phyloP scores from a whole-genome alignment of 2,113 vertebrate genomes.

The Pholis gunnellus region DNA sequence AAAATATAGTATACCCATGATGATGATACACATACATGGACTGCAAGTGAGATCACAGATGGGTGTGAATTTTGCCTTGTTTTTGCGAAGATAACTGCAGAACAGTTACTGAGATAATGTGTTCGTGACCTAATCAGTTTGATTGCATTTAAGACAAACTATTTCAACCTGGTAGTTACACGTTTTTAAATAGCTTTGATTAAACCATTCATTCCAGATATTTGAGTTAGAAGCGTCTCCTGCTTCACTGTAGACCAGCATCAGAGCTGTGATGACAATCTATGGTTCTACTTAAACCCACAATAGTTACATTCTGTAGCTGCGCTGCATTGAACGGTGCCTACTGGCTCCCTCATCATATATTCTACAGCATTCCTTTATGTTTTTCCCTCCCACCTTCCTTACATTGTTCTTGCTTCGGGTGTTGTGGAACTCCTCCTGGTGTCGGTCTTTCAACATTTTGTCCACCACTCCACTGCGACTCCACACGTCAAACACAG shows the following conservation, averaged over 20 bases:
- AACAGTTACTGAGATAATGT: not conserved
- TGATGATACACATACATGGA: not conserved
- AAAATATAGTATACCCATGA: not conserved
- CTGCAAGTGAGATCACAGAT: slow-evolving; percentile 1
- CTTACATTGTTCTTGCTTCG: slow-evolving; percentile 86
- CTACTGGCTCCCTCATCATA: not conserved
- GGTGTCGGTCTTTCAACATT: slow-evolving; percentile 92
- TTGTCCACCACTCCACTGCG: slow-evolving; percentile 93
- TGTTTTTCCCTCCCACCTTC: not conserved
- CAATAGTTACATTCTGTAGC: not conserved
- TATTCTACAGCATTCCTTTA: not conserved
- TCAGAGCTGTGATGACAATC: not conserved
- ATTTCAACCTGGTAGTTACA: not conserved
- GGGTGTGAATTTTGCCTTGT: too few relatives aligned
- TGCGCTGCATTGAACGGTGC: not conserved
- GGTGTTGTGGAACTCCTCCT: slow-evolving; percentile 88
- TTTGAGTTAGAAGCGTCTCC: not conserved
- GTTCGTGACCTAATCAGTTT: not conserved
- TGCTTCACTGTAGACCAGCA: not conserved
- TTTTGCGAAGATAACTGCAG: too few relatives aligned
- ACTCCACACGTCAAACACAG: slow-evolving; percentile 92
- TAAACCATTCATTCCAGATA: not conserved
- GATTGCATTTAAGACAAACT: not conserved
- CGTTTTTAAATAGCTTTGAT: not conserved
- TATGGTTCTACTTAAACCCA: too few relatives aligned